Evolutionary conservation across 2,113 vertebrate genomes (phyloP).

Genomic region (Serinus canaria): DNA sequence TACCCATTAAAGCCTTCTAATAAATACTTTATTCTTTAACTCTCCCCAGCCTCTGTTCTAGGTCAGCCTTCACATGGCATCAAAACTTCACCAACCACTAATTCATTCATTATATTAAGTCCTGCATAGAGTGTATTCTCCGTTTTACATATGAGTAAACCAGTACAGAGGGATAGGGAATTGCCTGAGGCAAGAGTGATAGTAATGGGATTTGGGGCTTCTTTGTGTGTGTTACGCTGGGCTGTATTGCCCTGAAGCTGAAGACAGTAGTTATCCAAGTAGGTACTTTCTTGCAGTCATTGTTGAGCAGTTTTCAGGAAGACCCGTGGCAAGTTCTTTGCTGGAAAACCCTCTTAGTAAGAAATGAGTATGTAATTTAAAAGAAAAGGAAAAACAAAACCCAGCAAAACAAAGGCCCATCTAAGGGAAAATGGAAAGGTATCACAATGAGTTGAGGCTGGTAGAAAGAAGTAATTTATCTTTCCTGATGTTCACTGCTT

Average conservation of each 20-base stretch:
- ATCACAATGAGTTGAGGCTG: neutral
- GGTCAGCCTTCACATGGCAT: neutral
- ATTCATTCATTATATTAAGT: neutral
- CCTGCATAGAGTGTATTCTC: neutral
- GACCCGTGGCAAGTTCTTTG: neutral
- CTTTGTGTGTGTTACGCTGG: neutral
- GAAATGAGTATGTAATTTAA: neutral
- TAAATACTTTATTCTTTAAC: neutral
- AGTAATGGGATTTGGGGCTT: neutral
- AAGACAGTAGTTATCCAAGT: neutral
- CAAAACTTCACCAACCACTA: neutral
- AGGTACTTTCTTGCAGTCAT: neutral
- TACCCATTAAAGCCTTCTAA: neutral
- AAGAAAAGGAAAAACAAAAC: neutral
- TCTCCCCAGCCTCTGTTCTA: neutral
- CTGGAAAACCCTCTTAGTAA: neutral
- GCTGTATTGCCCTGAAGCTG: neutral
- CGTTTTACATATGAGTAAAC: neutral
- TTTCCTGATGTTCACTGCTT: neutral
- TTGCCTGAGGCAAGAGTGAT: neutral
- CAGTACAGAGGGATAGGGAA: neutral
- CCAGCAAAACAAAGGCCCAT: neutral
- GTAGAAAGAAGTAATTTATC: neutral
- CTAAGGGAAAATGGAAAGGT: neutral
- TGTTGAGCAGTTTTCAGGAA: neutral